Conservation (phyloP, 2,113 vertebrate species). For the Poicephalus gulielmi region DNA sequence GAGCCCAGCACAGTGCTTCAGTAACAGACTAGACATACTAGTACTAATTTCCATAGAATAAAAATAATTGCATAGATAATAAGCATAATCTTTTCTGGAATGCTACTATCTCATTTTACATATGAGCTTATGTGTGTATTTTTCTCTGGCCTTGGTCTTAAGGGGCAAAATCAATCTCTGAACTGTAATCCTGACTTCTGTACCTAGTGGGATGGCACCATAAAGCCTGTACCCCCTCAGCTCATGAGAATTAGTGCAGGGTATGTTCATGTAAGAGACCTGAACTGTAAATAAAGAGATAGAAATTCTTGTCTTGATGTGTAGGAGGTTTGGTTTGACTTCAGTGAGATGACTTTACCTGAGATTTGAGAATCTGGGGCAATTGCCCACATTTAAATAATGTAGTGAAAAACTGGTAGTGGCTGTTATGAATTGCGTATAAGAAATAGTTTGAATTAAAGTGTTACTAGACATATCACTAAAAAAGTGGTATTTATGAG, state of each 20-base stretch:
- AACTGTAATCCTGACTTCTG: neutral
- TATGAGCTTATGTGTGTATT: neutral
- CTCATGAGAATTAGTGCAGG: neutral
- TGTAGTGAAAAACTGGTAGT: neutral
- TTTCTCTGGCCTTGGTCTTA: neutral
- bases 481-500: neutral
- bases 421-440: neutral
- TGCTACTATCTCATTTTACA: neutral
- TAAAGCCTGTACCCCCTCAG: accelerated
- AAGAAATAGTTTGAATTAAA: neutral
- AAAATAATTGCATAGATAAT: neutral
- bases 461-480: neutral
- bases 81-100: neutral
- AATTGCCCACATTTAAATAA: neutral
- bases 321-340: neutral
- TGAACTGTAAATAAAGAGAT: neutral
- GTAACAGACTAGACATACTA: neutral
- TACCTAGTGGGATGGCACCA: too few relatives aligned
- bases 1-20: neutral
- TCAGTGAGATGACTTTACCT: neutral
- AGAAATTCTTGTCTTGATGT: neutral
- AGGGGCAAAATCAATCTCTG: neutral
- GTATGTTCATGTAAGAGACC: neutral
- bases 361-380: neutral
- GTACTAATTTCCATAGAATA: neutral